Evolutionary conservation across 2,797 vertebrate species (phyloP), one percentile per base, ranked within the genome.

Genomic region (Sebastes hubbsi): DNA sequence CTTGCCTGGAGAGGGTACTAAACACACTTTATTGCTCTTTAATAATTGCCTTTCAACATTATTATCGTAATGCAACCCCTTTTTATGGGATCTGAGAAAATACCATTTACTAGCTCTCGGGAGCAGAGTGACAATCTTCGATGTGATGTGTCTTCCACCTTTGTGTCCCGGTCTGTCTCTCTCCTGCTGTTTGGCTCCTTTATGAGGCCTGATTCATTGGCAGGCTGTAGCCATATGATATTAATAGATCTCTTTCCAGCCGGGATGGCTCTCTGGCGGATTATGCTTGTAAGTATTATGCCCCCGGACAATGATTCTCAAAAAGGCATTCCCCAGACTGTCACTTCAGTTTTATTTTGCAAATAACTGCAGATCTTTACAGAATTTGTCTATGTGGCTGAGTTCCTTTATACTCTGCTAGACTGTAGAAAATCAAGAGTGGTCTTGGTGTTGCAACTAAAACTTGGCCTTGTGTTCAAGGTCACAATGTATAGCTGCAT

Each of bases 1-100:
- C 75, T 89, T 86, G 85, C 85, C 89, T 92, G 82, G 83, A 94
- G 94, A 94, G 88, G 87, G 64, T 78, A 90, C 87, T 96, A 94
- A 95, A 94, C 69, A 70, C 61, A 81, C 79, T 94, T 96, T 95
- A 95, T 93, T 89, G 90, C 85, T 84, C 78, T 93, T 91, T 94
- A 94, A 96, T 95, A 95, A 94, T 94, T 94, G 87, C 89, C 87
- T 91, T 86, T 92, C 78, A 90, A 80, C 86, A 92, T 94, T 95
- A 90, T 90, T 91, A 91, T 95, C 87, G 88, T 92, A 95, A 95
- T 92, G 89, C 86, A 83, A 83, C 73, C 59, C 11, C 80, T 87
- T 60, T 95, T 95, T 95, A 96, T 92, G 76, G 83, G 85, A 89
- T 92, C 79, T 71, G 82, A 68, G 89, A 89, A 87, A 85, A 87